Evolutionary conservation across 2,888 invertebrate species (phyloP).

Genomic region (Lathronympha strigana): DNA sequence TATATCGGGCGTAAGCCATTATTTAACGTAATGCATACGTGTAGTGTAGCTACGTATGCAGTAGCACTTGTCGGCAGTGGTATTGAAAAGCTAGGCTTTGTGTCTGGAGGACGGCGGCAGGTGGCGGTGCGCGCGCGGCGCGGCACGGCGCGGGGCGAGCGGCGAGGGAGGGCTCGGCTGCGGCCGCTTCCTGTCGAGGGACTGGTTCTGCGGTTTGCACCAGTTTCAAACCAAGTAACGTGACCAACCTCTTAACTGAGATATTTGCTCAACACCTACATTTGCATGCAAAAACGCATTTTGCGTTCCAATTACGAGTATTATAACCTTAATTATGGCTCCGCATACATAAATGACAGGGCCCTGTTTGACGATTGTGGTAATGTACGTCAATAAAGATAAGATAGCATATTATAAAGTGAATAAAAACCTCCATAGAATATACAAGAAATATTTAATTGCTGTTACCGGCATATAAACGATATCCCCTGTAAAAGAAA

Average conservation of each 20-base stretch:
- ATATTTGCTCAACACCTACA: constrained; percentile 52
- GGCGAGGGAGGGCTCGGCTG: constrained; percentile 55
- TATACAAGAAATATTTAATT: neutral
- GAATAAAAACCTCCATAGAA: neutral
- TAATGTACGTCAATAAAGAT: neutral
- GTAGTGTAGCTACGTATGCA: constrained; percentile 3
- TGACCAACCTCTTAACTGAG: constrained; percentile 70
- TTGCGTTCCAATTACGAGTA: constrained; percentile 44
- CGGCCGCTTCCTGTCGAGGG: constrained; percentile 81
- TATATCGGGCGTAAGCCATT: neutral
- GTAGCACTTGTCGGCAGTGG: constrained; percentile 10
- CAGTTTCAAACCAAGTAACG: constrained; percentile 71
- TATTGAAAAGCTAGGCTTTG: constrained; percentile 33
- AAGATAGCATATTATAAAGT: neutral
- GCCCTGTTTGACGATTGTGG: constrained; percentile 27
- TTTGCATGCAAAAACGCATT: constrained; percentile 49
- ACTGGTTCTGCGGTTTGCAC: constrained; percentile 81
- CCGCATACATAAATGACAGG: constrained; percentile 41
- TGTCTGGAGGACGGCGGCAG: constrained; percentile 30
- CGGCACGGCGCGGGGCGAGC: constrained; percentile 44
- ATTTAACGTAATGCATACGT: neutral
- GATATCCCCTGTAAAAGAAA: no score
- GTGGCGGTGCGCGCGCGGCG: constrained; percentile 43
- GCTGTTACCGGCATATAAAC: neutral
- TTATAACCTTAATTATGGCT: constrained; percentile 44